These are phyloP conservation scores for Eremophila alpestris DNA, from an alignment of 2,797 vertebrate species.

Conservation along the genomic window DNA sequence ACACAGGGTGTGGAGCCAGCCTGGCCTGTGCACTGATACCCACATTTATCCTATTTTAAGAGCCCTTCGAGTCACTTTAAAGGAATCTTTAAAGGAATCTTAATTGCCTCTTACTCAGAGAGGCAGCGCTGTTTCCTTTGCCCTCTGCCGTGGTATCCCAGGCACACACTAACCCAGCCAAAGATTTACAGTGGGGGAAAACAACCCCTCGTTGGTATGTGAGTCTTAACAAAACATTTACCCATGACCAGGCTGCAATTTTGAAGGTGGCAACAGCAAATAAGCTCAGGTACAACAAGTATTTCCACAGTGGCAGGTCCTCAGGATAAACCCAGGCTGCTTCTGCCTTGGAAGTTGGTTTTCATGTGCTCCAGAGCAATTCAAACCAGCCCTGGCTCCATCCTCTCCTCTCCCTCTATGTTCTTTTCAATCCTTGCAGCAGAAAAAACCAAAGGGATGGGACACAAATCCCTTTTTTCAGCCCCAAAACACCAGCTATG, in stretches of 20 bases:
- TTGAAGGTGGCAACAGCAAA: neutral
- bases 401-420: neutral
- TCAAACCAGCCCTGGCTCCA: neutral
- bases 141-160: neutral
- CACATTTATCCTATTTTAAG: neutral
- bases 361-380: fast-evolving
- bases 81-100: constrained; percentile 17
- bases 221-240: neutral
- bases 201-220: neutral
- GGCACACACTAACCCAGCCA: neutral
- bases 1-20: neutral
- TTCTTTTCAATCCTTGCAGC: neutral
- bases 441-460: neutral
- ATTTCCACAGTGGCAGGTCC: neutral
- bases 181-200: neutral
- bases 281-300: neutral
- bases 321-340: neutral
- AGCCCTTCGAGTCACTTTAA: neutral
- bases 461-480: neutral
- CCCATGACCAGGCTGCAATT: neutral
- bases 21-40: neutral
- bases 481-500: fast-evolving
- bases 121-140: neutral
- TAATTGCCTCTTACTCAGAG: neutral
- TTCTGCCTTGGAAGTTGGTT: neutral